Conservation (phyloP, 2,113 vertebrate species). For the Cynocephalus volans region DNA sequence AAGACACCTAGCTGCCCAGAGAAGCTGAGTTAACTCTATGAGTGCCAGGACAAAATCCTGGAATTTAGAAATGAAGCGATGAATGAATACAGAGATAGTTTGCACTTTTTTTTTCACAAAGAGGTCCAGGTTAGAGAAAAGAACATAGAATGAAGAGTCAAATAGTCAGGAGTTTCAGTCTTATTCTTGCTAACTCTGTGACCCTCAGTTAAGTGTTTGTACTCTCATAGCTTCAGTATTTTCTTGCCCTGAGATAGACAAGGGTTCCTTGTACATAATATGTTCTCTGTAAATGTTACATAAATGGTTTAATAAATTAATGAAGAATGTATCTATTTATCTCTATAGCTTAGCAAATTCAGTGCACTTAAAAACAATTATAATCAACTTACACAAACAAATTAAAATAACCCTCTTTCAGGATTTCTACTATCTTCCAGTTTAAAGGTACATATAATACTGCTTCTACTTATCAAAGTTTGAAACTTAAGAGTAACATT, state of each 20-base stretch:
- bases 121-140: neutral
- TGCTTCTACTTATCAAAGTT: neutral
- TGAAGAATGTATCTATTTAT: neutral
- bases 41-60: neutral
- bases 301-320: neutral
- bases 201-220: neutral
- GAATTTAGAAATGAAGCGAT: neutral
- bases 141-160: neutral
- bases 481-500: neutral
- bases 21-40: constrained; percentile 19
- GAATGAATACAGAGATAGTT: neutral
- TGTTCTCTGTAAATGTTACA: neutral
- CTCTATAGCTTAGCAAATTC: neutral
- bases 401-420: neutral
- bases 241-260: neutral
- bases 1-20: neutral
- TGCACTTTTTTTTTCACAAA: neutral
- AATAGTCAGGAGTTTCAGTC: neutral
- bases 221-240: neutral
- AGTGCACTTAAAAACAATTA: neutral
- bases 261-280: neutral
- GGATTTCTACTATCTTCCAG: neutral
- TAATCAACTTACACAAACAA: neutral
- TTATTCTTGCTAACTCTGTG: neutral
- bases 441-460: neutral